Percentiles rank a stretch among this genome's conserved stretches.
These are phyloP conservation scores for Chaunax sp. DNA, from an alignment of 2,797 vertebrate species.

Conservation along the genomic window DNA sequence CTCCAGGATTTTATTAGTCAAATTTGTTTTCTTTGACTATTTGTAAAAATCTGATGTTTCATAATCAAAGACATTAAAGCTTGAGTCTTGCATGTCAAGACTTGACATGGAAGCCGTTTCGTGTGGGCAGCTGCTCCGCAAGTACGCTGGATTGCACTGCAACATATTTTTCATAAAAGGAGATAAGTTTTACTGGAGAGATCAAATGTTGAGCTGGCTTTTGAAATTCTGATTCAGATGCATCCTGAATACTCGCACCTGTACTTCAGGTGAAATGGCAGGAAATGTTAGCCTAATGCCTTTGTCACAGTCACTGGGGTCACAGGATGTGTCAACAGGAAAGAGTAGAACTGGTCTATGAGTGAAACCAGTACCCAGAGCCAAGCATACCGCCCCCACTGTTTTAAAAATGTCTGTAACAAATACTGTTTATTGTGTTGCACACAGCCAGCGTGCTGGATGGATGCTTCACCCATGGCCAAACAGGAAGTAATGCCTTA, in stretches of 20 bases:
- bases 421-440: constrained; percentile 21
- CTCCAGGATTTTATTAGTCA: too few relatives aligned
- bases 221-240: not conserved
- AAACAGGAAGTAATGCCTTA: constrained; percentile 46
- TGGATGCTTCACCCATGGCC: constrained; percentile 3
- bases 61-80: too few relatives aligned
- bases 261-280: not conserved
- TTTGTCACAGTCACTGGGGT: constrained; percentile 5
- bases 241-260: not conserved
- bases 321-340: constrained; percentile 34
- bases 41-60: too few relatives aligned
- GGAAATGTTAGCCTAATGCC: not conserved
- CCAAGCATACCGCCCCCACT: constrained; percentile 16
- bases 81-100: too few relatives aligned
- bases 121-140: too few relatives aligned
- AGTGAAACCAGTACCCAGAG: constrained; percentile 31
- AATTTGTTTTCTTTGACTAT: too few relatives aligned
- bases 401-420: constrained; percentile 18
- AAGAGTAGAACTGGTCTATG: constrained; percentile 12
- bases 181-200: too few relatives aligned
- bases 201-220: not conserved
- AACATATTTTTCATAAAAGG: too few relatives aligned
- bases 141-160: too few relatives aligned
- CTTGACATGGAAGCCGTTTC: too few relatives aligned
- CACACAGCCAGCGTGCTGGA: not conserved